Evolutionary conservation across 2,888 invertebrate species (phyloP), one percentile per base, ranked within the genome.

Genomic region (Leucoptera coffeella): DNA sequence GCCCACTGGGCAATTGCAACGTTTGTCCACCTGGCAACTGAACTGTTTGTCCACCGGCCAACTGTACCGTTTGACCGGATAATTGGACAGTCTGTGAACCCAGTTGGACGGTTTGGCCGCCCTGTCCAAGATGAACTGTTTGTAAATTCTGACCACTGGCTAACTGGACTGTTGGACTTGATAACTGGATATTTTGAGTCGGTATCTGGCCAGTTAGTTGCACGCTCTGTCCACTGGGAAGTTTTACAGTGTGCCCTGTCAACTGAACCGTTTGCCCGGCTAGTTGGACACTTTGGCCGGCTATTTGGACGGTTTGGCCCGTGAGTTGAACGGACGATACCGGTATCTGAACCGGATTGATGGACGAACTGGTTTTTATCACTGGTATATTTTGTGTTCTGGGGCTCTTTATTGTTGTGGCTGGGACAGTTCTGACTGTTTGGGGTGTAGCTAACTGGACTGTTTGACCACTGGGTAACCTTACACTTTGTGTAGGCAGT

Each of bases 231-330:
- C 56, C 61, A 25, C 67, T 65, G 26, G 58, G 61, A 10, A 64
- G 34, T 32, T 65, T 61, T 2, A 64, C 74, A 1, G 74, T 74
- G 27, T 77, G 58, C 2, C 54, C 73, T 9, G 50, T 64, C 8
- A 65, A 33, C 26, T 65, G 65, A 3, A 67, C 56, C 17, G 57
- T 64, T 30, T 56, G 62, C 28, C 33, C 39, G 13, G 61, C 58
- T 22, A 64, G 29, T 29, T 64, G 62, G 0, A 64, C 59, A 1
- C 59, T 62, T 35, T 67, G 67, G 15, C 55, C 64, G 20, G 38
- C 60, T 9, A 61, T 53, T 38, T 53, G 64, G 14, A 57, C 59
- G 9, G 50, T 60, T 32, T 54, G 59, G 12, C 55, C 60, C n/a
- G 48, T 50, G 23, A 50, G 39, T 33, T 52, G 73, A 6, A 53